Evolutionary conservation across 2,113 vertebrate genomes (phyloP), one percentile per base, ranked within the genome.

Genomic region (Scomber colias): DNA sequence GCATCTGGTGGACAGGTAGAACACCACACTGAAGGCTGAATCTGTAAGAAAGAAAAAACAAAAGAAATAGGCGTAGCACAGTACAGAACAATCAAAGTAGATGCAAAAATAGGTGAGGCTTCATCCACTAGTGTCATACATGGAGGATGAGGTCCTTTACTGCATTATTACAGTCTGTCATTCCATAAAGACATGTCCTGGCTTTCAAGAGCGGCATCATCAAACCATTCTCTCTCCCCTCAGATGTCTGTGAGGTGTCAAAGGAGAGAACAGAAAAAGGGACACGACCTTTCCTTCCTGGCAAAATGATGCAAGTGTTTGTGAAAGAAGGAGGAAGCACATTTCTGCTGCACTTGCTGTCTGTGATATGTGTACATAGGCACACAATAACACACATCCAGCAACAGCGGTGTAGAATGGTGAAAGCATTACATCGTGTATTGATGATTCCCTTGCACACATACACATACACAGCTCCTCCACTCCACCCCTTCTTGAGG

Each of bases 301-400:
- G 76, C 84, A 76, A 84, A 90, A 85, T 86, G 70, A 90, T 84
- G 75, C 83, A 83, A 89, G 77, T 89, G 83, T 85, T 83, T 75
- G 59, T 86, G 78, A 86, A 82, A 77, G 75, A 75, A 85, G 83
- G 74, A 79, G 82, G 81, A 54, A 70, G 68, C 53, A 21, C 60
- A 57, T 17, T 68, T 81, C 78, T 81, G 79, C 75, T 69, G 82
- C 78, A 61, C 50, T 69, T 82, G 60, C 81, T 62, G 30, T 60
- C 74, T 74, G 11, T 61, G 74, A 69, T 85, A 61, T 72, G 77
- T 68, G 31, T 2, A 54, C 46, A 77, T 69, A 66, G 65, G 79
- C 81, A 48, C 19, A 72, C 16, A 59, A 14, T 35, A n/a, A 77
- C 50, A 75, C 15, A 80, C 78, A 73, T 51, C 54, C 63, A 72